Conservation (phyloP, 2,113 vertebrate species). For the Phodopus roborovskii region DNA sequence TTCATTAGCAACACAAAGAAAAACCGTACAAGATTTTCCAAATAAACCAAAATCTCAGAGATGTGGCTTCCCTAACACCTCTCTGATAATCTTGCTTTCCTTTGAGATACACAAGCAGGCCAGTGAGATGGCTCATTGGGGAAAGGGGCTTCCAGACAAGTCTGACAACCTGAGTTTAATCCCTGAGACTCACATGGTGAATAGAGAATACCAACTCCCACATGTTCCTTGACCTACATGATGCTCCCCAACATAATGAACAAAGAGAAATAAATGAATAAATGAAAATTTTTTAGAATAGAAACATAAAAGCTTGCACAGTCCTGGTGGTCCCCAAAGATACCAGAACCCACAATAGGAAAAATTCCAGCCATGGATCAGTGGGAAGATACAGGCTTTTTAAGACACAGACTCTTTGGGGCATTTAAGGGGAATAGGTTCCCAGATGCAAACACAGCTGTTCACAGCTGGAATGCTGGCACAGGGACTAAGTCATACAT, state of each 20-base stretch:
- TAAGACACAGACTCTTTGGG: conserved; percentile 71
- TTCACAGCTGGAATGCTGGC: conserved; percentile 82
- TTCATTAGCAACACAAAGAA: background rate
- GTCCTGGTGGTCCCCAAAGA: conserved; percentile 63
- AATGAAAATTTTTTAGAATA: background rate
- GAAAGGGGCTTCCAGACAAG: background rate
- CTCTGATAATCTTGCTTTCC: conserved; percentile 59
- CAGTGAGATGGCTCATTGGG: background rate
- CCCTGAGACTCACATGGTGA: background rate
- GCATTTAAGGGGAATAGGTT: conserved; percentile 59
- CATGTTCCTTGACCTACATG: background rate
- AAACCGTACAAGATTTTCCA: background rate
- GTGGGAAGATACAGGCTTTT: conserved; percentile 55
- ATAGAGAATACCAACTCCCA: background rate
- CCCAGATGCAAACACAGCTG: conserved; percentile 84
- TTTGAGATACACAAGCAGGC: background rate
- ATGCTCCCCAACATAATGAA: background rate
- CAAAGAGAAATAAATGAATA: background rate
- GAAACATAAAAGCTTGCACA: conserved; percentile 55
- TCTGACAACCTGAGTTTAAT: no score
- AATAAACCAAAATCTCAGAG: conserved; percentile 20
- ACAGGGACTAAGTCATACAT: conserved; percentile 65
- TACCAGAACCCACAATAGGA: conserved; percentile 52
- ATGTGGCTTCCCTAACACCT: conserved; percentile 60
- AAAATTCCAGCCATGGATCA: conserved; percentile 71